Percentiles rank a stretch among this genome's conserved stretches.
These are phyloP conservation scores for Ditylenchus weischeri DNA, from an alignment of 2,888 invertebrate genomes.

Conservation along the genomic window DNA sequence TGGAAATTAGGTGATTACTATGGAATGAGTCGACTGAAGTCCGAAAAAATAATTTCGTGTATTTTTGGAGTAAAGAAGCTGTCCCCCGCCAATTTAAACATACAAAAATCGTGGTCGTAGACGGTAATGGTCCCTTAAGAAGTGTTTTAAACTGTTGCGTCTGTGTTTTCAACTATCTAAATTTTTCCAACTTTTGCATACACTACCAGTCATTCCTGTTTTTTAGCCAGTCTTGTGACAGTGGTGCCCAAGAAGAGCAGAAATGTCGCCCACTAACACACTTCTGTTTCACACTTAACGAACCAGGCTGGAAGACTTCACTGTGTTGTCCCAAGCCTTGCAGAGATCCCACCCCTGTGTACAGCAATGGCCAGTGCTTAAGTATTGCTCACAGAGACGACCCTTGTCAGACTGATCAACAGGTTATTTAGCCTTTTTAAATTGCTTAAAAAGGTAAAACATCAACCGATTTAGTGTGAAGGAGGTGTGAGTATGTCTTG, in stretches of 20 bases:
- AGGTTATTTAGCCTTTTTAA: slow-evolving; percentile 28
- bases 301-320: slow-evolving; percentile 53
- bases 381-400: slow-evolving; percentile 57
- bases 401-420: slow-evolving; percentile 56
- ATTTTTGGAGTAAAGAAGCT: no score
- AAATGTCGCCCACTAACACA: slow-evolving; percentile 58
- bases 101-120: no score
- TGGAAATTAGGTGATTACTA: no score
- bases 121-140: no score
- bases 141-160: no score
- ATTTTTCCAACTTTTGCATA: no score
- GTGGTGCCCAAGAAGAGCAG: slow-evolving; percentile 52
- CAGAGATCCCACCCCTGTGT: slow-evolving; percentile 57
- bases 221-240: slow-evolving; percentile 56
- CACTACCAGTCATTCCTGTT: no score
- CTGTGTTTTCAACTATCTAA: no score
- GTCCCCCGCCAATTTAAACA: no score
- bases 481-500: slow-evolving; percentile 58
- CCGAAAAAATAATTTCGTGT: no score
- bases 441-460: background rate
- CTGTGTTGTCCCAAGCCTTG: slow-evolving; percentile 59
- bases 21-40: no score
- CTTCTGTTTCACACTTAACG: slow-evolving; percentile 53
- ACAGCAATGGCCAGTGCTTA: slow-evolving; percentile 56
- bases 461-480: slow-evolving; percentile 48